Evolutionary conservation across 64 coral and sea anemone species (phyloP).

Genomic region (Dendrophyllia cribrosa): DNA sequence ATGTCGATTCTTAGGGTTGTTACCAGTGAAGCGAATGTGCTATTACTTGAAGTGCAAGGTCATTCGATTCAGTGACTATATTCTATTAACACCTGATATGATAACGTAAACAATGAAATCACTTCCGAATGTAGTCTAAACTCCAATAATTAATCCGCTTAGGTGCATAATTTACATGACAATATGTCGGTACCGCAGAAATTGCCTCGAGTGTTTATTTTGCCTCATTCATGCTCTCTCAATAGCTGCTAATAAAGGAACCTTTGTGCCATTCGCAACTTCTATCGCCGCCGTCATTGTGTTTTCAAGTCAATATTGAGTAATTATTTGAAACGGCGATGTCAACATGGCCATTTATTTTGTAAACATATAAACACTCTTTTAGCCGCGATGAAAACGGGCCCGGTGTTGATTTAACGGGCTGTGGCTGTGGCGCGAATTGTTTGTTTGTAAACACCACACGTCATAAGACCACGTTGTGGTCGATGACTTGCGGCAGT

Average conservation of each 20-base stretch:
- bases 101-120: constrained; percentile 11
- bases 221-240: background rate
- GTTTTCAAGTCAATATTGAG: constrained; percentile 26
- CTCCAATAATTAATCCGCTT: constrained; percentile 4
- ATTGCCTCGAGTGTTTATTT: constrained; percentile 48
- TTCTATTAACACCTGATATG: background rate
- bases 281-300: constrained; percentile 40
- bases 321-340: constrained; percentile 47
- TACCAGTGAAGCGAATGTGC: background rate
- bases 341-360: constrained; percentile 46
- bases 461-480: background rate
- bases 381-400: background rate
- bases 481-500: background rate
- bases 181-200: constrained; percentile 3
- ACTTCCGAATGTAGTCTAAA: constrained; percentile 3
- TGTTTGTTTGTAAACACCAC: background rate
- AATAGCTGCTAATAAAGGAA: background rate
- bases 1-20: background rate
- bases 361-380: constrained; percentile 49
- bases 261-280: constrained; percentile 8
- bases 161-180: constrained; percentile 5
- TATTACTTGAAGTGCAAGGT: background rate
- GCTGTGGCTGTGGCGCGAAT: background rate
- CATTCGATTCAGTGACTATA: background rate
- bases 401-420: background rate